Percentiles rank a stretch among this genome's conserved stretches.
These are phyloP conservation scores for Neostethus bicornis DNA, from an alignment of 2,797 vertebrate species.

Conservation along the genomic window DNA sequence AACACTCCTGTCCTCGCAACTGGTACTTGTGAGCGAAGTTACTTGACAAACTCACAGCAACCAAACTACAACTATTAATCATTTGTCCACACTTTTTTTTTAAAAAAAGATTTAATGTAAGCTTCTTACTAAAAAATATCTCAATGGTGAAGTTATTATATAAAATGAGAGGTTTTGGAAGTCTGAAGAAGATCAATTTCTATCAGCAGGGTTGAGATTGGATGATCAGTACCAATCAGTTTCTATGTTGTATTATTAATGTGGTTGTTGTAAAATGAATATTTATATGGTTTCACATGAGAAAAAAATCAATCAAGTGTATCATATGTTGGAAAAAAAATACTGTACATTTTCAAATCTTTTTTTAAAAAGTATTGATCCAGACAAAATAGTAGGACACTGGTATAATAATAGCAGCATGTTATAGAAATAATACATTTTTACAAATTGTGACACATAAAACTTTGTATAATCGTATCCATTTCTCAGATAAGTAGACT, in stretches of 20 bases:
- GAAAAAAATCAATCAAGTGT: background rate
- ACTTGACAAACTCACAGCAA: too few relatives aligned
- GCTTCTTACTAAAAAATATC: background rate
- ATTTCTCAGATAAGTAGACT: too few relatives aligned
- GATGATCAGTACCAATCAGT: background rate
- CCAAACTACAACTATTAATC: too few relatives aligned
- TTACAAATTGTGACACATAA: too few relatives aligned
- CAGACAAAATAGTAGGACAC: too few relatives aligned
- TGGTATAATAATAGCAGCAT: too few relatives aligned
- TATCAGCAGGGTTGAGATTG: background rate
- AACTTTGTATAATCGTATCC: too few relatives aligned
- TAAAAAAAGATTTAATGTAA: background rate
- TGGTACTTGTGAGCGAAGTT: too few relatives aligned
- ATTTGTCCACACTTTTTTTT: background rate
- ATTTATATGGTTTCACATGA: background rate
- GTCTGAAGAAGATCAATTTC: background rate
- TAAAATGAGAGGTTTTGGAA: background rate
- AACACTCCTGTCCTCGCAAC: too few relatives aligned
- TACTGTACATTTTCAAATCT: background rate
- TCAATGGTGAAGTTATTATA: background rate
- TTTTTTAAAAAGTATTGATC: too few relatives aligned
- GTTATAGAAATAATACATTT: too few relatives aligned
- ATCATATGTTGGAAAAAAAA: background rate
- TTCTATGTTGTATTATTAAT: background rate
- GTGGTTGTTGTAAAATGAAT: background rate